Conservation (phyloP, 35 echinoderm and acorn worm species). For the Apostichopus californicus region DNA sequence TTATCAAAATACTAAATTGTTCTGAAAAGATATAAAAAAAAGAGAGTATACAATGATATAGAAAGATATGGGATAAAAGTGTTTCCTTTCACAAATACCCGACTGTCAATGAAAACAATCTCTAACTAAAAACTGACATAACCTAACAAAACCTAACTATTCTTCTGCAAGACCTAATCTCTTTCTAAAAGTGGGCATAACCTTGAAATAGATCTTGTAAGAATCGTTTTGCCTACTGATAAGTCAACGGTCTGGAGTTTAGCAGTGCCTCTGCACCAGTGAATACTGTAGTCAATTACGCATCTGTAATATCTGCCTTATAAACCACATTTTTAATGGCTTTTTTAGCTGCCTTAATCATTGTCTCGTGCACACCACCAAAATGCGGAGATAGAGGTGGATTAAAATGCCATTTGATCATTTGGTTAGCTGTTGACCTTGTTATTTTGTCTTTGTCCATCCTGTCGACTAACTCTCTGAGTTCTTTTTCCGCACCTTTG, state of each 20-base stretch:
- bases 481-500: not conserved
- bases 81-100: too few species aligned
- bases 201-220: too few species aligned
- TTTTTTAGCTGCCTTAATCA: constrained; percentile 49
- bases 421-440: constrained; percentile 22
- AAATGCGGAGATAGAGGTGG: constrained; percentile 32
- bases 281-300: constrained; percentile 32
- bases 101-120: too few species aligned
- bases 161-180: too few species aligned
- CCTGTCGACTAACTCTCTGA: not conserved
- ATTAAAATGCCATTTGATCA: constrained; percentile 44
- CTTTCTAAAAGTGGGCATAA: too few species aligned
- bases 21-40: too few species aligned
- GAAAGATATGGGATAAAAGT: too few species aligned
- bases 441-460: constrained; percentile 25
- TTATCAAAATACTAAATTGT: too few species aligned
- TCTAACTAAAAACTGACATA: too few species aligned
- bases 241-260: constrained; percentile 41
- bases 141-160: too few species aligned
- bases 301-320: constrained; percentile 60
- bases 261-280: constrained; percentile 35
- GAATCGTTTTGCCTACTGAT: not conserved
- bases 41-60: too few species aligned
- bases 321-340: constrained; percentile 12
- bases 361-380: constrained; percentile 50